Evolutionary conservation across 2,888 invertebrate species (phyloP).

Genomic region (Cepaea hortensis): DNA sequence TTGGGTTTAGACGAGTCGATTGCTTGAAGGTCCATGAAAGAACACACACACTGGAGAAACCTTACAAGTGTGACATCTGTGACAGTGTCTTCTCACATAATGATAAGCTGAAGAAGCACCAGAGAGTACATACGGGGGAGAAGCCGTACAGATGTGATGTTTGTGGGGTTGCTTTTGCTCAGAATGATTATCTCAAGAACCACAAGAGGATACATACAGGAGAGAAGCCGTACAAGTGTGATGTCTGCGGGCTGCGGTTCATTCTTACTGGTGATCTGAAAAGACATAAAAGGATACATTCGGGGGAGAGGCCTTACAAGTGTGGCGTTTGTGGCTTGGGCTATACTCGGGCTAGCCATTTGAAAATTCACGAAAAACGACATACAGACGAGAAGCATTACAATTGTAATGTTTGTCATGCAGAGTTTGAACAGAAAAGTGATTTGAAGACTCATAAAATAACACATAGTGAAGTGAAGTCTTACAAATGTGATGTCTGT

Average conservation of each 20-base stretch:
- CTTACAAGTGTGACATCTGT: neutral
- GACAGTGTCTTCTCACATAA: neutral
- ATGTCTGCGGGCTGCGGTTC: neutral
- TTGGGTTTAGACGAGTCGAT: neutral
- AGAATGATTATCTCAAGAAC: neutral
- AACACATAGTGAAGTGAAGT: conserved; percentile 4
- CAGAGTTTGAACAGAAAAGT: neutral
- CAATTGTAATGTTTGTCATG: conserved; percentile 3
- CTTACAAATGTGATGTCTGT: conserved; percentile 21
- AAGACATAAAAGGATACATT: neutral
- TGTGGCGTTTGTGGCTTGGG: conserved; percentile 1
- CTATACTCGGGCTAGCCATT: neutral
- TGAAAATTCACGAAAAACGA: neutral
- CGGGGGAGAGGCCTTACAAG: conserved; percentile 11
- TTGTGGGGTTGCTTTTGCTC: neutral
- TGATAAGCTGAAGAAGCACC: neutral
- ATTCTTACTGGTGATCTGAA: neutral
- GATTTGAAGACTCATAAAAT: conserved; percentile 14
- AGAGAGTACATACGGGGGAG: neutral
- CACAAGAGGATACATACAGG: neutral
- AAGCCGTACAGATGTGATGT: neutral
- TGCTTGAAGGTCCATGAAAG: neutral
- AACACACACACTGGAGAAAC: neutral
- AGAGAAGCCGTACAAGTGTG: conserved; percentile 8
- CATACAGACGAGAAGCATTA: conserved; percentile 2